Percentiles rank a stretch among this genome's conserved stretches.
These are phyloP conservation scores for Enteromius mattozi DNA, from an alignment of 2,797 vertebrate genomes.

Conservation along the genomic window DNA sequence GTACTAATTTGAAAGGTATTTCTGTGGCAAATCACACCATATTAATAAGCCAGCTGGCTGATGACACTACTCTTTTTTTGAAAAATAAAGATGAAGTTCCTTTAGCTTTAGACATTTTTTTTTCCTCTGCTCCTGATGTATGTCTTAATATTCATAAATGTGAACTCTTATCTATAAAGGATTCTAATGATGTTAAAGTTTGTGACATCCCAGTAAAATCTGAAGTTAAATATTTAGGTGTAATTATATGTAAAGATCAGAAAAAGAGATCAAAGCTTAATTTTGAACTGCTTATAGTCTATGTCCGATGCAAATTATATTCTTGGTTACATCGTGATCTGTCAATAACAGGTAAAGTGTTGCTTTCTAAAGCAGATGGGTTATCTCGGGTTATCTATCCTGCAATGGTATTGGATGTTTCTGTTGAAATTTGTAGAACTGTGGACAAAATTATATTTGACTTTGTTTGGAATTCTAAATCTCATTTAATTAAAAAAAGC, in stretches of 20 bases:
- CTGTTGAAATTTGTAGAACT: neutral
- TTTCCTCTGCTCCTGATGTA: neutral
- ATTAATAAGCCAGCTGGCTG: conserved; percentile 5
- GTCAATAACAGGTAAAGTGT: neutral
- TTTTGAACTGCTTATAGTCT: neutral
- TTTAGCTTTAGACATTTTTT: neutral
- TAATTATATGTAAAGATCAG: conserved; percentile 11
- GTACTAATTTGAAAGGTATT: neutral
- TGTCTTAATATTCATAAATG: neutral
- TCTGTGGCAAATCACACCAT: neutral
- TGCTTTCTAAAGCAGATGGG: conserved; percentile 10
- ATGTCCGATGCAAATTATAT: neutral
- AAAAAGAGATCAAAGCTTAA: neutral
- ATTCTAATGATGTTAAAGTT: neutral
- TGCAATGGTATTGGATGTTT: neutral
- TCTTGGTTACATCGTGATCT: conserved; percentile 8
- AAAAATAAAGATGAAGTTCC: neutral
- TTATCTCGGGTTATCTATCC: conserved; percentile 15
- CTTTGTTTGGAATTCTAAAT: conserved; percentile 14
- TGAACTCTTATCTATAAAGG: neutral
- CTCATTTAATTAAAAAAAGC: neutral
- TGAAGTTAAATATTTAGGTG: neutral
- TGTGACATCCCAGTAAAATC: neutral
- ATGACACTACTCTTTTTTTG: neutral
- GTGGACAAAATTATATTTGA: conserved; percentile 14